phyloP scores from a whole-genome alignment of 2,113 vertebrate genomes.

The Rhinoptilus africanus region DNA sequence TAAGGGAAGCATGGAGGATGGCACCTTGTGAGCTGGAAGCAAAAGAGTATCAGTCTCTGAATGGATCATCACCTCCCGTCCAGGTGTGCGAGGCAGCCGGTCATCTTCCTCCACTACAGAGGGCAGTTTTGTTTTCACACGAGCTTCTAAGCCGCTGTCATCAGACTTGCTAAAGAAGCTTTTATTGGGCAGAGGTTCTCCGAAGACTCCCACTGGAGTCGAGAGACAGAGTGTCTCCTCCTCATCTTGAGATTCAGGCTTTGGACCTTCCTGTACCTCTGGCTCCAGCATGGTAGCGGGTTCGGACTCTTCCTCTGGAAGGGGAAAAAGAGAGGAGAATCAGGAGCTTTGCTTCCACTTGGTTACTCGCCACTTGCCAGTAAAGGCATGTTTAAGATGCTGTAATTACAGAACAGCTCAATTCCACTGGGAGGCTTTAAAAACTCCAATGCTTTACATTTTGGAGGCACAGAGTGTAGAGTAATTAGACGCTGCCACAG shows the following conservation, averaged over 20 bases:
- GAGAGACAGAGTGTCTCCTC: constrained; percentile 64
- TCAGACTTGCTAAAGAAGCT: constrained; percentile 54
- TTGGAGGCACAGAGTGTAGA: constrained; percentile 7
- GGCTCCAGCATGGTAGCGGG: constrained; percentile 57
- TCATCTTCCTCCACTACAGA: constrained; percentile 66
- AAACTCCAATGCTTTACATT: constrained; percentile 34
- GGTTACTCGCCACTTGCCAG: background rate
- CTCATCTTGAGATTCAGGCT: constrained; percentile 68
- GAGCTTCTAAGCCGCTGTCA: constrained; percentile 71
- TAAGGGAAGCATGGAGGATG: constrained; percentile 77
- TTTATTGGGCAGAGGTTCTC: constrained; percentile 32
- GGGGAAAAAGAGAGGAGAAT: background rate
- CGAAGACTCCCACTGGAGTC: constrained; percentile 72
- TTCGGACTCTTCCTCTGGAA: constrained; percentile 68
- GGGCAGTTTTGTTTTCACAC: constrained; percentile 62
- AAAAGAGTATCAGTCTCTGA: constrained; percentile 64
- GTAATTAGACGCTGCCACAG: constrained; percentile 51
- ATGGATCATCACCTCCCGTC: constrained; percentile 61
- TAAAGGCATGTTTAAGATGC: background rate
- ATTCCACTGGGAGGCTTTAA: constrained; percentile 25
- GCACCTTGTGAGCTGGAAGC: constrained; percentile 60
- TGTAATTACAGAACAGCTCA: constrained; percentile 27
- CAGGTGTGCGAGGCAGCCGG: constrained; percentile 73
- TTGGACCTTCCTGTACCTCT: constrained; percentile 54
- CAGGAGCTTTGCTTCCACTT: background rate